Evolutionary conservation across 1,140 invertebrate genomes (phyloP).

Genomic region (Bilobella aurantiaca): DNA sequence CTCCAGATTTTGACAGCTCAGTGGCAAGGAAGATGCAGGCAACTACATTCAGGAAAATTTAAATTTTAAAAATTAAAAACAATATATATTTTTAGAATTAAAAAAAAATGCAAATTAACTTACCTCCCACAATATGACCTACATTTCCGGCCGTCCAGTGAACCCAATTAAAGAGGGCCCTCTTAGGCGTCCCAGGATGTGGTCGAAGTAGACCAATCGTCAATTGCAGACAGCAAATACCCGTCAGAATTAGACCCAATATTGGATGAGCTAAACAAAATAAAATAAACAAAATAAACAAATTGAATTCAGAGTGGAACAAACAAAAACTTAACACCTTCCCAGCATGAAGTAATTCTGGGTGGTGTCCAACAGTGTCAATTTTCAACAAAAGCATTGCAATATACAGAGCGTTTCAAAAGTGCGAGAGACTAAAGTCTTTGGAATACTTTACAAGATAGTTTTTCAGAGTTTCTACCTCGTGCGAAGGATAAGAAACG

Average conservation of each 20-base stretch:
- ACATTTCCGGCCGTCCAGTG: slow-evolving; percentile 86
- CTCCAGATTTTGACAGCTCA: slow-evolving; percentile 65
- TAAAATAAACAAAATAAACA: slow-evolving; percentile 31
- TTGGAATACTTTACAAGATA: too few species aligned
- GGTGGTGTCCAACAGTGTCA: too few species aligned
- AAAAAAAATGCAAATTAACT: too few species aligned
- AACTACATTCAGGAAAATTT: slow-evolving; percentile 62
- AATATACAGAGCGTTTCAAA: slow-evolving; percentile 86
- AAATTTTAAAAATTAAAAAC: slow-evolving; percentile 22
- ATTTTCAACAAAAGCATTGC: slow-evolving; percentile 12
- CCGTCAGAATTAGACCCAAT: slow-evolving; percentile 61
- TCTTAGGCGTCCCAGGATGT: slow-evolving; percentile 63
- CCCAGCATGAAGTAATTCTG: too few species aligned
- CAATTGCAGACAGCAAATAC: slow-evolving; percentile 75
- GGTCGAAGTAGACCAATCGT: slow-evolving; percentile 73
- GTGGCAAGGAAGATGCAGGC: slow-evolving; percentile 86
- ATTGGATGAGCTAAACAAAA: slow-evolving; percentile 52
- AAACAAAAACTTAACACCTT: too few species aligned
- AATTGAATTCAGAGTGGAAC: slow-evolving; percentile 17
- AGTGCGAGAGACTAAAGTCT: too few species aligned
- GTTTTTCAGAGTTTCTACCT: too few species aligned
- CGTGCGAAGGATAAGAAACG: too few species aligned
- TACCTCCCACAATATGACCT: slow-evolving; percentile 84
- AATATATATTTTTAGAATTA: slow-evolving; percentile 20
- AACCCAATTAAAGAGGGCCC: slow-evolving; percentile 85